Conservation (phyloP, 2,113 vertebrate genomes). For the Vulpes lagopus region DNA sequence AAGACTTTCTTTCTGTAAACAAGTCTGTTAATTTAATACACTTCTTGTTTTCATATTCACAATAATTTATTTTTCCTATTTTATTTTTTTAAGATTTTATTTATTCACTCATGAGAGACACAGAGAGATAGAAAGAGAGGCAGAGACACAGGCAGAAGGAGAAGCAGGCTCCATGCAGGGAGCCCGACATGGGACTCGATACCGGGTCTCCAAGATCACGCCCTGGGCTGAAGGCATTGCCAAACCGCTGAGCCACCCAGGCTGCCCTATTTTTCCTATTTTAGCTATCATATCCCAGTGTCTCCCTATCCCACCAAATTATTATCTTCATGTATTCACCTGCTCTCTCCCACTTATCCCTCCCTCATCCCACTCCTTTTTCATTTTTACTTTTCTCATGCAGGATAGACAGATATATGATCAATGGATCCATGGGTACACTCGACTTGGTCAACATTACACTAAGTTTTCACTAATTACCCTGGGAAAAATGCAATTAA, state of each 20-base stretch:
- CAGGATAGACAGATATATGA: not conserved
- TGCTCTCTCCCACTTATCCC: not conserved
- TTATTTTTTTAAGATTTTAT: not conserved
- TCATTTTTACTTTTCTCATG: not conserved
- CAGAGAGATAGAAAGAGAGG: too few species aligned
- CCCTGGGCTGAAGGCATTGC: too few species aligned
- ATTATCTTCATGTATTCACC: slow-evolving; percentile 26
- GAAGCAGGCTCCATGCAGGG: too few species aligned
- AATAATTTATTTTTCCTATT: slow-evolving; percentile 40
- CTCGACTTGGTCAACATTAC: not conserved
- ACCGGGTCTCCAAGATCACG: too few species aligned
- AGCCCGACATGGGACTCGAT: too few species aligned
- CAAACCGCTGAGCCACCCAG: too few species aligned
- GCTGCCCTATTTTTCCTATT: not conserved
- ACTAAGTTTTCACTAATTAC: slow-evolving; percentile 11
- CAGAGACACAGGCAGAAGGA: too few species aligned
- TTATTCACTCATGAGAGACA: too few species aligned
- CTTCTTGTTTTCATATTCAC: slow-evolving; percentile 15
- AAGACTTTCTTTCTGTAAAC: not conserved
- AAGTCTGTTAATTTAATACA: slow-evolving; percentile 37
- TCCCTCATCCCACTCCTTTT: not conserved
- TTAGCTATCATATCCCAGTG: not conserved
- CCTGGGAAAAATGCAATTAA: slow-evolving; percentile 37
- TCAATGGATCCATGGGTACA: not conserved
- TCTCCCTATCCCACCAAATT: not conserved